A percentile compares a stretch with the other conserved stretches of the same genome.
Conservation (phyloP, 2,888 invertebrate species). For the Monochamus alternatus region DNA sequence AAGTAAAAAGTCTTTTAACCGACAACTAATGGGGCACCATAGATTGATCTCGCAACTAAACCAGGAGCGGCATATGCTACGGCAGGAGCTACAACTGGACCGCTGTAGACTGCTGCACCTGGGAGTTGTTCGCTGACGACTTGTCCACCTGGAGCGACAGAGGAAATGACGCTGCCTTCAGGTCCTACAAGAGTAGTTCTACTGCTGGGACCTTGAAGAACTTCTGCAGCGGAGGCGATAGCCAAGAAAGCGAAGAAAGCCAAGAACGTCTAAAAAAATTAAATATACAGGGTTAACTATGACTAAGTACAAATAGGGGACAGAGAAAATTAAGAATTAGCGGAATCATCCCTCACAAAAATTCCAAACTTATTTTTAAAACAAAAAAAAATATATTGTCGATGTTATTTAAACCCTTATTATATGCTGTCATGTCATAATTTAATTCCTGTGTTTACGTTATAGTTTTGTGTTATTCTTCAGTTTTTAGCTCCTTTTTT, state of each 20-base stretch:
- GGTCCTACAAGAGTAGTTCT: conserved; percentile 61
- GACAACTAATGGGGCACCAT: conserved; percentile 4
- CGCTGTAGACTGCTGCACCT: conserved; percentile 45
- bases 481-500: too few relatives aligned
- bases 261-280: conserved; percentile 15
- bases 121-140: conserved; percentile 49
- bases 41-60: conserved; percentile 26
- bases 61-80: conserved; percentile 39
- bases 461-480: too few relatives aligned
- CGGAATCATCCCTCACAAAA: too few relatives aligned
- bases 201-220: conserved; percentile 62
- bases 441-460: too few relatives aligned
- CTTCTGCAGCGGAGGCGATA: conserved; percentile 51
- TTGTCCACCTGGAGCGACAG: conserved; percentile 53
- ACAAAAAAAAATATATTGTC: too few relatives aligned
- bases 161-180: conserved; percentile 61
- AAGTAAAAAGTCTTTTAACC: neutral
- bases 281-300: too few relatives aligned
- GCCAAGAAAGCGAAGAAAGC: conserved; percentile 53
- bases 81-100: conserved; percentile 20
- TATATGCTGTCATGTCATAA: too few relatives aligned
- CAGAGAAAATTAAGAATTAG: too few relatives aligned
- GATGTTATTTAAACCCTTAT: too few relatives aligned
- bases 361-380: too few relatives aligned
- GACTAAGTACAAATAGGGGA: too few relatives aligned